Percentiles rank a stretch among this genome's conserved stretches.
Evolutionary conservation across 2,888 invertebrate genomes (phyloP).

Genomic region (Cephus runcator): DNA sequence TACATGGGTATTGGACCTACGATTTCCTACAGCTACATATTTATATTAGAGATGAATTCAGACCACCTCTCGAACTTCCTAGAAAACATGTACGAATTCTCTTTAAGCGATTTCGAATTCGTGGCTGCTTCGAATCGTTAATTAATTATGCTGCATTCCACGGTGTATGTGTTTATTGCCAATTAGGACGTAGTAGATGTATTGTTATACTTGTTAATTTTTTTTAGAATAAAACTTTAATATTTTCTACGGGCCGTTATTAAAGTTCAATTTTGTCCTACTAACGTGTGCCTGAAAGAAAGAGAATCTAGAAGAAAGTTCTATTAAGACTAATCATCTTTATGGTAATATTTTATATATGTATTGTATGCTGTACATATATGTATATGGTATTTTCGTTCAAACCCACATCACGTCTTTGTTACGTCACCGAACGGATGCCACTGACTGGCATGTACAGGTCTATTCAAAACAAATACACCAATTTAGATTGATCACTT

Average conservation of each 20-base stretch:
- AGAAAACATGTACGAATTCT: neutral
- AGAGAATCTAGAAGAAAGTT: neutral
- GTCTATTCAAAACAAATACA: neutral
- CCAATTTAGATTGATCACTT: neutral
- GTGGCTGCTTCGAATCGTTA: neutral
- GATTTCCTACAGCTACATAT: neutral
- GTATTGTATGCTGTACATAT: neutral
- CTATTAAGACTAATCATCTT: neutral
- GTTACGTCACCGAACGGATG: neutral
- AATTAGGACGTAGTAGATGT: constrained; percentile 22
- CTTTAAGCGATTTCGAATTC: neutral
- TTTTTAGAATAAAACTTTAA: constrained; percentile 53
- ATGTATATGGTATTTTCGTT: neutral
- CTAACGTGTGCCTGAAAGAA: neutral
- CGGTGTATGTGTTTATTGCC: constrained; percentile 13
- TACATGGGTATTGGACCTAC: neutral
- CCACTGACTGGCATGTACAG: neutral
- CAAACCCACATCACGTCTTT: neutral
- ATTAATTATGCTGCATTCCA: neutral
- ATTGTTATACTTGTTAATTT: constrained; percentile 56
- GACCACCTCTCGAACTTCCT: neutral
- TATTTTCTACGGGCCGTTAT: constrained; percentile 41
- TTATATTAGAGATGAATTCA: neutral
- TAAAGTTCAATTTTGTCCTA: neutral
- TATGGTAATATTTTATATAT: neutral